A percentile compares a stretch with the other conserved stretches of the same genome.
Conservation (phyloP, 2,113 vertebrate species). For the Psittacus erithacus region DNA sequence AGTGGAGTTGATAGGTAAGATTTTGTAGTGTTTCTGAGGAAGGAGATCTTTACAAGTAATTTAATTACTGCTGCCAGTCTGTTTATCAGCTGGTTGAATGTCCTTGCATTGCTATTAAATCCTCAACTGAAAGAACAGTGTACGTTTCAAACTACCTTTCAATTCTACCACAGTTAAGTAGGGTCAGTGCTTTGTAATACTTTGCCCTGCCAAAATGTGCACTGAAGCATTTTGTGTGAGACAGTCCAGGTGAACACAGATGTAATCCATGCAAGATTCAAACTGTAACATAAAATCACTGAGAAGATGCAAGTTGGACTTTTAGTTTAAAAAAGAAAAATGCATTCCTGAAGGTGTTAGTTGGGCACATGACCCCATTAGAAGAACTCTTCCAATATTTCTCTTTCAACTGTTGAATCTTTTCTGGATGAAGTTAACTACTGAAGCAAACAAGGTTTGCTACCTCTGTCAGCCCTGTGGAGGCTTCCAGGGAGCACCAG, state of each 20-base stretch:
- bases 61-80: background rate
- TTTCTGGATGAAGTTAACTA: background rate
- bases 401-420: background rate
- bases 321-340: background rate
- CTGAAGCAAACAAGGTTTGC: background rate
- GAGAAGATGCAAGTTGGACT: background rate
- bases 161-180: background rate
- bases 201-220: background rate
- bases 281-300: background rate
- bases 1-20: slow-evolving; percentile 89
- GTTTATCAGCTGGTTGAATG: background rate
- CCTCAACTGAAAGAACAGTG: background rate
- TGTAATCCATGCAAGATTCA: background rate
- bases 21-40: background rate
- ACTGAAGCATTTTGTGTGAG: background rate
- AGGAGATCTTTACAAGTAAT: background rate
- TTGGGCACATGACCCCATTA: background rate
- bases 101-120: background rate
- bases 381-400: background rate
- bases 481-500: background rate
- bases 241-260: background rate
- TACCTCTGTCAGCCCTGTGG: background rate
- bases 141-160: background rate
- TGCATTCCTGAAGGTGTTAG: background rate
- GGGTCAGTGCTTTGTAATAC: background rate